Evolutionary conservation across 2,113 vertebrate species (phyloP), one percentile per base, ranked within the genome.

Genomic region (Anseranas semipalmata): DNA sequence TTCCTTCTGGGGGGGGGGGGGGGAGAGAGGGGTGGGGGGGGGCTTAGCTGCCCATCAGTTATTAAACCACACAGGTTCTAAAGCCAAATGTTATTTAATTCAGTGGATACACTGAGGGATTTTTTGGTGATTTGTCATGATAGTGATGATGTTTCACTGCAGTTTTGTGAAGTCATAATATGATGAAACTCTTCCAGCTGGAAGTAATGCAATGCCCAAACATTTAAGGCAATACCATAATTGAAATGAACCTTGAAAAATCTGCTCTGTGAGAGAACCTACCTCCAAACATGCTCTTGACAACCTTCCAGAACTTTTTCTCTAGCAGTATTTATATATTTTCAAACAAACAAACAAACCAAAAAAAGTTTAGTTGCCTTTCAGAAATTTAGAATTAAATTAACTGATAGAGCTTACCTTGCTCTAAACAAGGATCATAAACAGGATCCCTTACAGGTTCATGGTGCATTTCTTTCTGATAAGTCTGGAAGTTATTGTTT

Each of bases 91-190:
- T 12, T 63, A 85, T n/a, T 89, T 81, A 87, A 82, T 75, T 89
- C 74, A 86, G 30, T 60, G 32, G 19, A 5, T 68, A 70, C n/a
- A 67, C 15, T 52, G 21, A 75, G 5, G 50, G 62, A 68, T 58
- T 35, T 71, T 88, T 92, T 67, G 32, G 41, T 71, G 84, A 84
- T 91, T 79, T 82, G 17, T 87, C 66, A 76, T 17, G 48, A 76
- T 28, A 87, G 53, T 0, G 0, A 87, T 58, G 39, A 41, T 87
- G 66, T 17, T 89, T 87, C 27, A n/a, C 20, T 72, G 37, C 48
- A 87, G 74, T 82, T 91, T 84, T 95, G 33, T 79, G 15, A 89
- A 85, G 39, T 72, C 66, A 89, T 55, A 91, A 87, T 89, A 48
- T 85, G 73, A 89, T 66, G 6, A 79, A 85, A 89, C 21, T 76